phyloP scores from a whole-genome alignment of 2,113 vertebrate species.

The Aix galericulata region DNA sequence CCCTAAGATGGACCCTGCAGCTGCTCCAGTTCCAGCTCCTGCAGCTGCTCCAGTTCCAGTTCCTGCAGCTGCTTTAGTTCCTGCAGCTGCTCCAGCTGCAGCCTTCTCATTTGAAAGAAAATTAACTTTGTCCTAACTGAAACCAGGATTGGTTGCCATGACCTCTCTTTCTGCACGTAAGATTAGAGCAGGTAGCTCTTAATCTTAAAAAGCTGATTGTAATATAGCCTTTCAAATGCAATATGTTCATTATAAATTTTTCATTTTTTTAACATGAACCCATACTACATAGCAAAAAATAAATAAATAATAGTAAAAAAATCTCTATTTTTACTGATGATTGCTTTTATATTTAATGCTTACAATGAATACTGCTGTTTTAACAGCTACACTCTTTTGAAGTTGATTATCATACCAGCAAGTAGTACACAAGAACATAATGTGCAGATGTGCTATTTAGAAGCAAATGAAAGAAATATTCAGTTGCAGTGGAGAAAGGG shows the following conservation, averaged over 20 bases:
- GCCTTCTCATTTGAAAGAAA: too few species aligned
- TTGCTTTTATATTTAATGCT: background rate
- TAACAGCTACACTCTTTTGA: background rate
- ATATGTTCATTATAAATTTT: background rate
- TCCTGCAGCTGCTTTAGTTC: too few species aligned
- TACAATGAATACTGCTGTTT: background rate
- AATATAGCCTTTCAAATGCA: background rate
- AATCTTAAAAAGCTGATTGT: accelerated
- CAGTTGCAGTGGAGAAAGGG: background rate
- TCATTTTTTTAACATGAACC: background rate
- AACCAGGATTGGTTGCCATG: background rate
- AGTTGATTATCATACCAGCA: background rate
- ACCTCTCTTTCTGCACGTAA: background rate
- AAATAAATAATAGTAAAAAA: too few species aligned
- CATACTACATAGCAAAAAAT: background rate
- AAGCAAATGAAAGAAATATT: background rate
- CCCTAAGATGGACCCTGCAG: too few species aligned
- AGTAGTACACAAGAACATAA: background rate
- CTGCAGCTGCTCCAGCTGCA: too few species aligned
- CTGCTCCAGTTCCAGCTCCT: too few species aligned
- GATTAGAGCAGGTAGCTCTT: background rate
- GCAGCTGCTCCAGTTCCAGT: too few species aligned
- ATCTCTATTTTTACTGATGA: background rate
- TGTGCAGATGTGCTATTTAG: background rate
- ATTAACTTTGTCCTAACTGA: too few species aligned